These are phyloP conservation scores for Etia nguti DNA, from an alignment of 2,113 vertebrate species.

Conservation along the genomic window DNA sequence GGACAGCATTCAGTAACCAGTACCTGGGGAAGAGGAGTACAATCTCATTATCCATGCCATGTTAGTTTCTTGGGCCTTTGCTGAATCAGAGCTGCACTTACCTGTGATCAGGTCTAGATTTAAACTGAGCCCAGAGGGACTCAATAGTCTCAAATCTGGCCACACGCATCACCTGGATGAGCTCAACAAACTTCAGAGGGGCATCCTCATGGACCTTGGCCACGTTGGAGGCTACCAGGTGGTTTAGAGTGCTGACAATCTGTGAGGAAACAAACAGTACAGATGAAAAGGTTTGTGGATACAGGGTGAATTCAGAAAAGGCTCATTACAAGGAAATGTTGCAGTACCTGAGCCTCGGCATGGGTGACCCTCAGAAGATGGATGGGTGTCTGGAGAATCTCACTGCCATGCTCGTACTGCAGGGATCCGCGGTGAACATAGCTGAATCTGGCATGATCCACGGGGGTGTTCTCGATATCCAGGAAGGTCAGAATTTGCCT, in stretches of 20 bases:
- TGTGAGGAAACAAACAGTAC: conserved; percentile 26
- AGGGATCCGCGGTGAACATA: conserved; percentile 65
- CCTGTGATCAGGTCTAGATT: conserved; percentile 57
- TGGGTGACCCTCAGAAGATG: conserved; percentile 74
- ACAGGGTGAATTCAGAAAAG: neutral
- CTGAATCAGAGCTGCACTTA: conserved; percentile 10
- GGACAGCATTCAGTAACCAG: conserved; percentile 74
- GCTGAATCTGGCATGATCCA: conserved; percentile 11
- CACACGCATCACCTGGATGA: conserved; percentile 74
- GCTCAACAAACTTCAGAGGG: conserved; percentile 74
- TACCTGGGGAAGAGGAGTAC: conserved; percentile 48
- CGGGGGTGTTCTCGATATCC: conserved; percentile 46
- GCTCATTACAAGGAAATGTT: neutral
- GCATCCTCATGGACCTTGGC: conserved; percentile 73
- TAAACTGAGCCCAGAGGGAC: conserved; percentile 66
- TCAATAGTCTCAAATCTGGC: conserved; percentile 51
- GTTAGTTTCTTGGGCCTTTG: neutral
- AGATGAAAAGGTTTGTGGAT: neutral
- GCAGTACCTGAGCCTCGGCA: conserved; percentile 62
- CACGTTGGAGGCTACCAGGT: conserved; percentile 71
- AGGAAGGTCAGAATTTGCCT: conserved; percentile 73
- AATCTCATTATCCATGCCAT: neutral
- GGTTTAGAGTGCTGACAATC: conserved; percentile 73
- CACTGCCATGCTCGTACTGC: conserved; percentile 67
- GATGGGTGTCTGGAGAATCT: conserved; percentile 71